phyloP scores from a whole-genome alignment of 1,140 invertebrate genomes.

The Drosophila sturtevanti region DNA sequence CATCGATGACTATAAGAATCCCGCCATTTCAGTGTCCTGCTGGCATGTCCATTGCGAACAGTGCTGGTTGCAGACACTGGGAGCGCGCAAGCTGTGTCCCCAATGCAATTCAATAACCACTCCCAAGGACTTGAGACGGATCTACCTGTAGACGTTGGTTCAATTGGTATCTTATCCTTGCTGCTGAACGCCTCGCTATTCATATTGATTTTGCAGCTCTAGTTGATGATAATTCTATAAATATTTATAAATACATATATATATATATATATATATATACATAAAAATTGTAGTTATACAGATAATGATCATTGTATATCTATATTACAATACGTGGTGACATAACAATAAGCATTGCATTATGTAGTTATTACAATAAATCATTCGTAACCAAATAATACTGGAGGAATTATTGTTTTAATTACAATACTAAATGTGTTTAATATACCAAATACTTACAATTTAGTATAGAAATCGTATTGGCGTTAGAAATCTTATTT shows the following conservation, averaged over 20 bases:
- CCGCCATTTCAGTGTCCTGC: conserved; percentile 97
- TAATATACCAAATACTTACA: not conserved
- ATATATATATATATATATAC: not conserved
- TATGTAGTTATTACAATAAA: conserved; percentile 72
- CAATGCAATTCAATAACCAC: conserved; percentile 98
- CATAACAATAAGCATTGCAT: conserved; percentile 66
- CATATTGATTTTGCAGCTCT: conserved; percentile 21
- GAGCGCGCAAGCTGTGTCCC: conserved; percentile 95
- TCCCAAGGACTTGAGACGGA: conserved; percentile 91
- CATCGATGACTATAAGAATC: conserved; percentile 92
- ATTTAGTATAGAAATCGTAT: not conserved
- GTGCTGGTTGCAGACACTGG: conserved; percentile 95
- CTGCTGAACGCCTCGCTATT: not conserved
- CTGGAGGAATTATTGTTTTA: not conserved
- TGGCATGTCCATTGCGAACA: conserved; percentile 98
- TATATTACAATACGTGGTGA: conserved; percentile 68
- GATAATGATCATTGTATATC: not conserved
- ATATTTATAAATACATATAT: conserved; percentile 49
- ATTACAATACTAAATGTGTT: too few species aligned
- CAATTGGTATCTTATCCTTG: conserved; percentile 29
- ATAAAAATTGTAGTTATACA: not conserved
- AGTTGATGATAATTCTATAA: conserved; percentile 43
- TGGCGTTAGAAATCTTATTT: not conserved
- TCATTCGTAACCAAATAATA: conserved; percentile 9
- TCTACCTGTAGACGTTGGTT: conserved; percentile 89